Evolutionary conservation across 2,113 vertebrate species (phyloP).

Genomic region (Chinchilla lanigera): DNA sequence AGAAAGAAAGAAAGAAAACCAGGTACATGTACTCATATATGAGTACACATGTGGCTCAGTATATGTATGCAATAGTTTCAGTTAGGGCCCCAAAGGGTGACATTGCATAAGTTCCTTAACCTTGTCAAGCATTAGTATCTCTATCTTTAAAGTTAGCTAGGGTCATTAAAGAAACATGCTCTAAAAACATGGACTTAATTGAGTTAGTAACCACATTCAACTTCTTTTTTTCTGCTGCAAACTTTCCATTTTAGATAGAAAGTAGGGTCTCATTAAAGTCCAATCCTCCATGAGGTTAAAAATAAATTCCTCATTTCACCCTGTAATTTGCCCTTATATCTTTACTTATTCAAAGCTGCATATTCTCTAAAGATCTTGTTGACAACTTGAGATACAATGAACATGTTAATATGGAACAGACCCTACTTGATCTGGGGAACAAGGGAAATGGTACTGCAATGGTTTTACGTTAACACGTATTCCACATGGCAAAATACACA

Average conservation of each 20-base stretch:
- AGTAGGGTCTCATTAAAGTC: conserved; percentile 65
- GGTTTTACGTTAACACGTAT: conserved; percentile 80
- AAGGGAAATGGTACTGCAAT: conserved; percentile 72
- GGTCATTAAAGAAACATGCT: conserved; percentile 10
- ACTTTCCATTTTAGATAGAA: conserved; percentile 51
- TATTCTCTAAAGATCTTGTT: conserved; percentile 52
- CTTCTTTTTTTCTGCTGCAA: neutral
- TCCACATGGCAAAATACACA: conserved; percentile 80
- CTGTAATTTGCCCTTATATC: conserved; percentile 67
- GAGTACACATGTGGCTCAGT: neutral
- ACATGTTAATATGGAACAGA: conserved; percentile 71
- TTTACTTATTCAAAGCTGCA: conserved; percentile 39
- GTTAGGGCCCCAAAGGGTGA: neutral
- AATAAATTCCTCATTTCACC: conserved; percentile 63
- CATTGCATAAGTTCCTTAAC: neutral
- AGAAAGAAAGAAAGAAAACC: no score
- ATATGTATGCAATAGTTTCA: neutral
- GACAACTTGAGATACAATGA: conserved; percentile 61
- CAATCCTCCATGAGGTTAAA: conserved; percentile 65
- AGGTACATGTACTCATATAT: neutral
- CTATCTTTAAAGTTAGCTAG: neutral
- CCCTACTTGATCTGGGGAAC: conserved; percentile 77
- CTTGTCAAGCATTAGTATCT: neutral
- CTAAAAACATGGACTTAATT: conserved; percentile 5
- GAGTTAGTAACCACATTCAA: neutral